phyloP scores from a whole-genome alignment of 2,888 invertebrate genomes.

The Drosophila histrio region DNA sequence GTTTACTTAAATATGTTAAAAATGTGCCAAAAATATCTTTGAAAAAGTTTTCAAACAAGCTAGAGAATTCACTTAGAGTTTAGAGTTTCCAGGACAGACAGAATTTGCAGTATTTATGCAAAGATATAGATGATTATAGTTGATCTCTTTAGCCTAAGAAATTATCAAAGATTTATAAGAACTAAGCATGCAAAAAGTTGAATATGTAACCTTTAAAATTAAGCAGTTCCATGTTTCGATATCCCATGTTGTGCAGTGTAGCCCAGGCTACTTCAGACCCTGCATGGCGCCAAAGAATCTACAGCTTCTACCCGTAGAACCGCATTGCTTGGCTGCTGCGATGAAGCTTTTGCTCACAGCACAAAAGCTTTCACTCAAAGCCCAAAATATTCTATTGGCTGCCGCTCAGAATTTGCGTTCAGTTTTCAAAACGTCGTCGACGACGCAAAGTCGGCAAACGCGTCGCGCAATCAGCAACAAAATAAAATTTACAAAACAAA shows the following conservation, averaged over 20 bases:
- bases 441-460: slow-evolving; percentile 42
- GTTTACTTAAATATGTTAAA: no score
- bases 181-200: no score
- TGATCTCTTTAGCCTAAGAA: no score
- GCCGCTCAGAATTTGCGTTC: slow-evolving; percentile 60
- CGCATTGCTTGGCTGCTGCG: slow-evolving; percentile 61
- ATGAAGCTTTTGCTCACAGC: slow-evolving; percentile 47
- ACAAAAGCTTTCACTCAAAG: slow-evolving; percentile 65
- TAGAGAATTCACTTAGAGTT: no score
- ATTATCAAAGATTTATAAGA: no score
- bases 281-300: slow-evolving; percentile 42
- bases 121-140: no score
- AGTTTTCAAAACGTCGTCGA: slow-evolving; percentile 64
- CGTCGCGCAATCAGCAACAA: slow-evolving; percentile 20
- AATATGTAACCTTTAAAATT: no score
- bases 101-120: no score
- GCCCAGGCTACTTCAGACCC: slow-evolving; percentile 5
- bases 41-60: no score
- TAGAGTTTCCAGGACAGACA: no score
- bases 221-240: no score
- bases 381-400: slow-evolving; percentile 38
- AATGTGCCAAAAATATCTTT: no score
- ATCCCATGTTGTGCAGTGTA: slow-evolving; percentile 27
- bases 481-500: slow-evolving; percentile 3
- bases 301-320: slow-evolving; percentile 2